Evolutionary conservation across 2,797 vertebrate species (phyloP).

Genomic region (Pempheris klunzingeri): DNA sequence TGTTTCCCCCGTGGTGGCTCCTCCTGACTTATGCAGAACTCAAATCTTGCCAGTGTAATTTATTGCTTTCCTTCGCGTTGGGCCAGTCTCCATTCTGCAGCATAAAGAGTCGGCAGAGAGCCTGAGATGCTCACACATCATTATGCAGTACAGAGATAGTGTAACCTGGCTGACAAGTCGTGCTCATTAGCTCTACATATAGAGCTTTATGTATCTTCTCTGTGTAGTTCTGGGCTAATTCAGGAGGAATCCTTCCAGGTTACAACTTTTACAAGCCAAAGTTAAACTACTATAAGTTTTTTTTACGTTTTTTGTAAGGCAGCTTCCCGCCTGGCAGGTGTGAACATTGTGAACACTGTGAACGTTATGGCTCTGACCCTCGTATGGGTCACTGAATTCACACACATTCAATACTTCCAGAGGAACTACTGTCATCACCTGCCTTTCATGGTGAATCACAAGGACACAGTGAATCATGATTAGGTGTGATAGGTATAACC

Average conservation of each 20-base stretch:
- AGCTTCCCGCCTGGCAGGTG: too few species aligned
- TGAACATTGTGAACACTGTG: too few species aligned
- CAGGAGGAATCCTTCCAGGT: constrained; percentile 23
- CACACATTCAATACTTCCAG: constrained; percentile 4
- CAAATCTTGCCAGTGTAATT: constrained; percentile 78
- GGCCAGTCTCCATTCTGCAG: constrained; percentile 60
- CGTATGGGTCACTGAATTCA: constrained; percentile 48
- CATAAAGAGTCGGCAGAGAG: constrained; percentile 47
- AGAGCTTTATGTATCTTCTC: constrained; percentile 47
- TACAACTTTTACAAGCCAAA: too few species aligned
- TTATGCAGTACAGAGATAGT: constrained; percentile 56
- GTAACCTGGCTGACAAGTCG: constrained; percentile 61
- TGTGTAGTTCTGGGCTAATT: constrained; percentile 43
- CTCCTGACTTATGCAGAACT: constrained; percentile 80
- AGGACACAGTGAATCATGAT: constrained; percentile 60
- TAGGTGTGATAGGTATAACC: constrained; percentile 14
- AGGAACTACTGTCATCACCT: constrained; percentile 50
- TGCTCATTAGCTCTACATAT: constrained; percentile 31
- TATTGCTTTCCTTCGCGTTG: constrained; percentile 70
- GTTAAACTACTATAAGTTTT: too few species aligned
- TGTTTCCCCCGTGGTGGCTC: constrained; percentile 75
- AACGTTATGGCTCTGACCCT: constrained; percentile 29
- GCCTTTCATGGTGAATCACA: constrained; percentile 44
- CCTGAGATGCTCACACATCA: constrained; percentile 55
- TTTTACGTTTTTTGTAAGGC: too few species aligned